Evolutionary conservation across 2,797 vertebrate genomes (phyloP).

Genomic region (Manis pentadactyla): DNA sequence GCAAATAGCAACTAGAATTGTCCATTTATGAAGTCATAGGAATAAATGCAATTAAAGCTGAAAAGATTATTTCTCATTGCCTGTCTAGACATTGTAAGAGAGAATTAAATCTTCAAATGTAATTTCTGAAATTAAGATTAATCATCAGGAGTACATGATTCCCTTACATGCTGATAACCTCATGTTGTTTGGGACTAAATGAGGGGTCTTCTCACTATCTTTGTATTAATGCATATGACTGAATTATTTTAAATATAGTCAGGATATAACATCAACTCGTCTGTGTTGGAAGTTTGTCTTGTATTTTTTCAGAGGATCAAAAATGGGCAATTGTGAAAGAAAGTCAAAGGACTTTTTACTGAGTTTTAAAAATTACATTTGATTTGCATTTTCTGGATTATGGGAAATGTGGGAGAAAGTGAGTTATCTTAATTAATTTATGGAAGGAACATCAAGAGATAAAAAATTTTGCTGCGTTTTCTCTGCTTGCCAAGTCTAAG

Average conservation of each 20-base stretch:
- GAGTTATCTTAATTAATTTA: slow-evolving; percentile 72
- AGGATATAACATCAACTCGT: slow-evolving; percentile 46
- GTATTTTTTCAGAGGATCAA: slow-evolving; percentile 46
- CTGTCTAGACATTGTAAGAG: slow-evolving; percentile 75
- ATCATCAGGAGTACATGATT: slow-evolving; percentile 76
- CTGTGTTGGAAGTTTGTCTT: slow-evolving; percentile 55
- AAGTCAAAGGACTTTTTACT: neutral
- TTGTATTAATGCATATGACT: slow-evolving; percentile 44
- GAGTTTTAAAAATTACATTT: slow-evolving; percentile 64
- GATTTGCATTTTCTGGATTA: slow-evolving; percentile 67
- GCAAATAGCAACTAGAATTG: slow-evolving; percentile 58
- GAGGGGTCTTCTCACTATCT: slow-evolving; percentile 58
- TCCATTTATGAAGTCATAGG: slow-evolving; percentile 60
- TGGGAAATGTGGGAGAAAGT: slow-evolving; percentile 72
- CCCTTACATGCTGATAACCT: slow-evolving; percentile 73
- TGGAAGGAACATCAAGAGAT: slow-evolving; percentile 50
- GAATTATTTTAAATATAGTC: slow-evolving; percentile 56
- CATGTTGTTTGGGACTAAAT: slow-evolving; percentile 75
- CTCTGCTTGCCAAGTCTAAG: slow-evolving; percentile 45
- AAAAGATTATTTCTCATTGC: slow-evolving; percentile 78
- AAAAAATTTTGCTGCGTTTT: slow-evolving; percentile 44
- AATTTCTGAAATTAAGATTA: slow-evolving; percentile 84
- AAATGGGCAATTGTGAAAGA: neutral
- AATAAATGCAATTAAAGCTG: slow-evolving; percentile 75
- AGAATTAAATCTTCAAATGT: slow-evolving; percentile 77